Conservation (phyloP, 2,113 vertebrate genomes). For the Origma solitaria region DNA sequence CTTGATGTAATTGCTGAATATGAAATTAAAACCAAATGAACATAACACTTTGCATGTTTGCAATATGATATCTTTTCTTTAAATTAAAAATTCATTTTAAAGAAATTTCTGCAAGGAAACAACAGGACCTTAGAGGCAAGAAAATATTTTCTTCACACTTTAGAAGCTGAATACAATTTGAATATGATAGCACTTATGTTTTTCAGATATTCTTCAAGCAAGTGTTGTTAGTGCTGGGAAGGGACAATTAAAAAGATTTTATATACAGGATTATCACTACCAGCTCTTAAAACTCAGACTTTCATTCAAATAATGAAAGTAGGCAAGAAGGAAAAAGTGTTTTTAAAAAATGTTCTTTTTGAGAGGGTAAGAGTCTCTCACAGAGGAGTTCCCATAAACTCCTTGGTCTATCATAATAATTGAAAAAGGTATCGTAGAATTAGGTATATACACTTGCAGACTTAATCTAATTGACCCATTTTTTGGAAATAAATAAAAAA, state of each 20-base stretch:
- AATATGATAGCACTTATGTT: background rate
- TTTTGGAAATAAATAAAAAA: background rate
- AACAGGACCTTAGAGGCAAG: background rate
- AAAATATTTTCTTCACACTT: slow-evolving; percentile 22
- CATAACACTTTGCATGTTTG: background rate
- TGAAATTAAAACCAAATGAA: background rate
- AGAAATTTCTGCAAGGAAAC: slow-evolving; percentile 3
- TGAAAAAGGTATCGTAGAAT: background rate
- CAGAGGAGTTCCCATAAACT: background rate
- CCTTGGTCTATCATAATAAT: background rate
- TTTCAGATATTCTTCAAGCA: slow-evolving; percentile 32
- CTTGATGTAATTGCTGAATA: background rate
- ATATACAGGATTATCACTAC: background rate
- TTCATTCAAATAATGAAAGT: background rate
- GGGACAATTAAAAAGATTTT: background rate
- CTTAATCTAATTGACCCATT: background rate
- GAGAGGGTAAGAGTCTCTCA: accelerated
- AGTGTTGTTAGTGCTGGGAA: background rate
- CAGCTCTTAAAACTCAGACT: background rate
- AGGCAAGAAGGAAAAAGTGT: background rate
- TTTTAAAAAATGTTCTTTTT: background rate
- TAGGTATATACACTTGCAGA: background rate
- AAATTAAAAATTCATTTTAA: background rate
- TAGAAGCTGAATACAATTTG: background rate
- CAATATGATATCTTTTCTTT: background rate